These are phyloP conservation scores for Phenganax marumi DNA, from an alignment of 92 coral and sea anemone species.

Conservation along the genomic window DNA sequence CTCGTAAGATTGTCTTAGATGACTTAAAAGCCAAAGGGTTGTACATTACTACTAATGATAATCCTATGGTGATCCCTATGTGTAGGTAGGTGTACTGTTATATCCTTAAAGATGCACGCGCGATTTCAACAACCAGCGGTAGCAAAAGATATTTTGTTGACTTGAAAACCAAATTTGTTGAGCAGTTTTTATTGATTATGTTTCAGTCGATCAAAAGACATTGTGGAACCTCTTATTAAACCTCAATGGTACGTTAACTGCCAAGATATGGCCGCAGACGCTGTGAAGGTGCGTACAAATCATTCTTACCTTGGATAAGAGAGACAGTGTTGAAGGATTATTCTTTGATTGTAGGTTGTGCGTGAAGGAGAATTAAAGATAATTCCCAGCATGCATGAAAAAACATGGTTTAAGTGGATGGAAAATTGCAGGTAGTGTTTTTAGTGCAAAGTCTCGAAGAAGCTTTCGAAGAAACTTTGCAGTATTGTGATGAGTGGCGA, in stretches of 20 bases:
- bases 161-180: not conserved
- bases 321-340: not conserved
- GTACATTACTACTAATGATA: conserved; percentile 86
- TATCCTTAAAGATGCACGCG: not conserved
- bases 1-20: conserved; percentile 75
- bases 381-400: conserved; percentile 83
- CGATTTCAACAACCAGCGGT: no score
- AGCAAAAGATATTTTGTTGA: no score
- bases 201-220: conserved; percentile 95
- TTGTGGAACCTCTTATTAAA: conserved; percentile 95
- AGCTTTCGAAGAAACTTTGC: not conserved
- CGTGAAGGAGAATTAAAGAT: conserved; percentile 89
- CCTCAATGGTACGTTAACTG: conserved; percentile 99
- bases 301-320: not conserved
- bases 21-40: conserved; percentile 79
- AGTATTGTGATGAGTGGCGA: no score
- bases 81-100: conserved; percentile 67
- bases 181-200: not conserved
- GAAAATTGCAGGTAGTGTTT: conserved; percentile 85
- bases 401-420: conserved; percentile 89
- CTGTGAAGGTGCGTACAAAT: conserved; percentile 73
- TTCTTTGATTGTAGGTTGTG: conserved; percentile 61
- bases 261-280: conserved; percentile 92
- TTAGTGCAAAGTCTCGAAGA: not conserved
- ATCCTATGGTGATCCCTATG: conserved; percentile 96